phyloP scores from a whole-genome alignment of 2,888 invertebrate genomes.

The Cataglyphis altisquamis region DNA sequence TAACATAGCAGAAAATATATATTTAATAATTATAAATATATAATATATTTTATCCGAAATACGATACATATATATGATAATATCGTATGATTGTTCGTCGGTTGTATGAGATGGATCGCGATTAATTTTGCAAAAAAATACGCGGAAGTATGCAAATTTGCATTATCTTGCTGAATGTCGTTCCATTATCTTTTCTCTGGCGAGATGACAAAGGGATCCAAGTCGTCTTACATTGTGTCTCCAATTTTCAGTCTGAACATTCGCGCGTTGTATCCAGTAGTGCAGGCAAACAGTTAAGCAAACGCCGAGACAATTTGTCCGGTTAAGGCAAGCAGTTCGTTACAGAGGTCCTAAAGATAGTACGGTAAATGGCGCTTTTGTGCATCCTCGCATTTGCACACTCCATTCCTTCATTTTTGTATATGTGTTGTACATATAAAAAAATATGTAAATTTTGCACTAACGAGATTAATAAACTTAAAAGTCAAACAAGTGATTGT shows the following conservation, averaged over 20 bases:
- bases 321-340: slow-evolving; percentile 36
- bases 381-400: slow-evolving; percentile 2
- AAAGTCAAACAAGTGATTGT: background rate
- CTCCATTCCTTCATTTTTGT: background rate
- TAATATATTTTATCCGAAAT: background rate
- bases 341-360: slow-evolving; percentile 40
- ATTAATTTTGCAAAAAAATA: background rate
- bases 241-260: slow-evolving; percentile 56
- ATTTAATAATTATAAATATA: background rate
- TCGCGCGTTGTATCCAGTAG: slow-evolving; percentile 29
- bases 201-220: slow-evolving; percentile 38
- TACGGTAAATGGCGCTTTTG: slow-evolving; percentile 2
- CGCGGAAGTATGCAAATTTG: background rate
- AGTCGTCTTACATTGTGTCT: slow-evolving; percentile 37
- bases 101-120: background rate
- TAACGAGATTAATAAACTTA: background rate
- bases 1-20: background rate
- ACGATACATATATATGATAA: no score
- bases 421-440: background rate
- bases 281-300: slow-evolving; percentile 54
- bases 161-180: background rate
- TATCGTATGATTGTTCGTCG: background rate
- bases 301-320: slow-evolving; percentile 35
- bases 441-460: background rate
- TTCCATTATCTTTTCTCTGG: slow-evolving; percentile 10